Conservation (phyloP, 2,888 invertebrate genomes). For the Anorthoa munda region DNA sequence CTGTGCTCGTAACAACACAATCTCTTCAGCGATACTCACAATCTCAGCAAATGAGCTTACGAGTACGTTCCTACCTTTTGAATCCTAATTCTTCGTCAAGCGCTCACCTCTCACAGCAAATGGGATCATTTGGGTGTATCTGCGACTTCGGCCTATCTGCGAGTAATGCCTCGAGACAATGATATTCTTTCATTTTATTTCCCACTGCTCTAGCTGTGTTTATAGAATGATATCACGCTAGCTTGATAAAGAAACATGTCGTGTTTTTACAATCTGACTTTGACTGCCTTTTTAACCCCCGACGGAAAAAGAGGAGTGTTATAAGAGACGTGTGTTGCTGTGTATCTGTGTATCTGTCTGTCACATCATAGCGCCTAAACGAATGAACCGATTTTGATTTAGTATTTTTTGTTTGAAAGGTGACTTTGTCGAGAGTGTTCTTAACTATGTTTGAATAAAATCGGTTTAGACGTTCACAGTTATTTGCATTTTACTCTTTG, state of each 20-base stretch:
- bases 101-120: conserved; percentile 12
- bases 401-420: no score
- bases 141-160: conserved; percentile 22
- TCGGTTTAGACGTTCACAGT: no score
- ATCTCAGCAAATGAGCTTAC: conserved; percentile 27
- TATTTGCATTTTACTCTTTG: no score
- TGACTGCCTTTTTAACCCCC: not conserved
- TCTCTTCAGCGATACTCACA: conserved; percentile 19
- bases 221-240: conserved; percentile 3
- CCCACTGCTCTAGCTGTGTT: not conserved
- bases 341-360: no score
- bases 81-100: conserved; percentile 31
- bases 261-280: conserved; percentile 3
- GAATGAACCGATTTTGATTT: no score
- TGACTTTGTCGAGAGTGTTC: no score
- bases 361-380: no score
- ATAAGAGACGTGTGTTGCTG: no score
- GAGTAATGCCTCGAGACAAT: conserved; percentile 8
- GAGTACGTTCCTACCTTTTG: conserved; percentile 26
- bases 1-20: not conserved
- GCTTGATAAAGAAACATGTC: conserved; percentile 15
- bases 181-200: conserved; percentile 38
- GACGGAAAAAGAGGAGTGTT: no score
- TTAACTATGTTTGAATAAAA: no score
- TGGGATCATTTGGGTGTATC: conserved; percentile 29